Conservation (phyloP, 2,888 invertebrate genomes). For the Patella ulyssiponensis region DNA sequence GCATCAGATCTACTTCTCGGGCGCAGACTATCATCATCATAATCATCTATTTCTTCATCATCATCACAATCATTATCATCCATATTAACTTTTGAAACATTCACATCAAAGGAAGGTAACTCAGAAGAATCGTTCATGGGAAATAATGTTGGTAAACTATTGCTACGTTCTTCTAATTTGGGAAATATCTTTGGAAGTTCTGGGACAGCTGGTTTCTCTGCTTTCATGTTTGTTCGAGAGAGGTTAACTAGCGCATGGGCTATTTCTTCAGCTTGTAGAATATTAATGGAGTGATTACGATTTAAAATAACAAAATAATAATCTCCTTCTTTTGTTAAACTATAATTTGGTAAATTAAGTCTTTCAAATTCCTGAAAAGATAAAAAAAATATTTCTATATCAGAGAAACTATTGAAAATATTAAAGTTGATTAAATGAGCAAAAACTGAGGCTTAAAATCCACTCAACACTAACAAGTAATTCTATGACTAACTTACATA, state of each 20-base stretch:
- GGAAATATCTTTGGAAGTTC: background rate
- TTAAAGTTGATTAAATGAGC: too few species aligned
- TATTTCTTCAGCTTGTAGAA: constrained; percentile 51
- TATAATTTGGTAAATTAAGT: constrained; percentile 77
- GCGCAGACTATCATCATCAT: constrained; percentile 19
- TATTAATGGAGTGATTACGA: constrained; percentile 45
- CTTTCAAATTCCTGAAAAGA: constrained; percentile 76
- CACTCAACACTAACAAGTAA: too few species aligned
- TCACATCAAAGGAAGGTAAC: background rate
- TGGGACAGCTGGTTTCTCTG: constrained; percentile 1
- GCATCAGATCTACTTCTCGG: constrained; percentile 40
- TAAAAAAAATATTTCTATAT: constrained; percentile 3
- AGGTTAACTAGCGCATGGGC: constrained; percentile 50
- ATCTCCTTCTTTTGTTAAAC: constrained; percentile 76
- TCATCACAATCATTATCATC: background rate
- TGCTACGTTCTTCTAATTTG: constrained; percentile 37
- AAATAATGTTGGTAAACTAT: constrained; percentile 40
- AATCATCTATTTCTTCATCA: constrained; percentile 14
- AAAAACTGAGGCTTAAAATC: too few species aligned
- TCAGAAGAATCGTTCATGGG: constrained; percentile 16
- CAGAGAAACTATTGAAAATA: too few species aligned
- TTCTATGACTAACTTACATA: too few species aligned
- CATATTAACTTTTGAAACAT: background rate
- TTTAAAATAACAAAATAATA: constrained; percentile 77
- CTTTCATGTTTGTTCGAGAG: constrained; percentile 12